Conservation (phyloP, 1,140 invertebrate species). For the Manduca sexta region DNA sequence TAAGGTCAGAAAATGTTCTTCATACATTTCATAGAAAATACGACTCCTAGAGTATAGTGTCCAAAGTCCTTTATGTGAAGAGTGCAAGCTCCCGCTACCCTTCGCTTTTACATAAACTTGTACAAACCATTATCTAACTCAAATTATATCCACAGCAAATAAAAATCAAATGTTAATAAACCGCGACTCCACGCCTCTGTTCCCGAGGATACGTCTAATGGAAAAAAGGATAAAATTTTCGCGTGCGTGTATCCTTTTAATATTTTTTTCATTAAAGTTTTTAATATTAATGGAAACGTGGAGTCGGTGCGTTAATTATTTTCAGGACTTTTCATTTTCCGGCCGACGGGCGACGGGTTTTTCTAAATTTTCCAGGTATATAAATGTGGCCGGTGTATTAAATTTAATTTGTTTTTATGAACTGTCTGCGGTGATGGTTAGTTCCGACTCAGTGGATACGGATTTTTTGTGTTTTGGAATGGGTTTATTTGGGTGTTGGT, state of each 20-base stretch:
- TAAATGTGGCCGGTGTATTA: slow-evolving; percentile 31
- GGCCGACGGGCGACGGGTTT: slow-evolving; percentile 11
- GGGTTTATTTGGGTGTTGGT: background rate
- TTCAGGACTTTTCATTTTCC: slow-evolving; percentile 44
- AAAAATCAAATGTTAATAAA: background rate
- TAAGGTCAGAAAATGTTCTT: too few relatives aligned
- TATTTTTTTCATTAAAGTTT: slow-evolving; percentile 73
- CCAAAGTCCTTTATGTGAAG: too few relatives aligned
- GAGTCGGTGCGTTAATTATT: slow-evolving; percentile 60
- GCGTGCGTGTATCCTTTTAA: slow-evolving; percentile 49
- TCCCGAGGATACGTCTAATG: slow-evolving; percentile 42
- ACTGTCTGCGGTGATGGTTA: slow-evolving; percentile 22
- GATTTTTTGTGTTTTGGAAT: background rate
- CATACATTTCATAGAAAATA: too few relatives aligned
- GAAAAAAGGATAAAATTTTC: slow-evolving; percentile 65
- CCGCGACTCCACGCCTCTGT: slow-evolving; percentile 6
- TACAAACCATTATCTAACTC: too few relatives aligned
- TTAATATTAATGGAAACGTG: slow-evolving; percentile 69
- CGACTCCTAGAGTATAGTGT: too few relatives aligned
- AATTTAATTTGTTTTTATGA: slow-evolving; percentile 35
- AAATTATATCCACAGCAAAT: too few relatives aligned
- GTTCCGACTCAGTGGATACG: slow-evolving; percentile 8
- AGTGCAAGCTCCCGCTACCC: too few relatives aligned
- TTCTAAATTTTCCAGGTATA: slow-evolving; percentile 3
- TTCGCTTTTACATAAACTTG: too few relatives aligned